Evolutionary conservation across 1,140 invertebrate species (phyloP).

Genomic region (Monochamus saltuarius): DNA sequence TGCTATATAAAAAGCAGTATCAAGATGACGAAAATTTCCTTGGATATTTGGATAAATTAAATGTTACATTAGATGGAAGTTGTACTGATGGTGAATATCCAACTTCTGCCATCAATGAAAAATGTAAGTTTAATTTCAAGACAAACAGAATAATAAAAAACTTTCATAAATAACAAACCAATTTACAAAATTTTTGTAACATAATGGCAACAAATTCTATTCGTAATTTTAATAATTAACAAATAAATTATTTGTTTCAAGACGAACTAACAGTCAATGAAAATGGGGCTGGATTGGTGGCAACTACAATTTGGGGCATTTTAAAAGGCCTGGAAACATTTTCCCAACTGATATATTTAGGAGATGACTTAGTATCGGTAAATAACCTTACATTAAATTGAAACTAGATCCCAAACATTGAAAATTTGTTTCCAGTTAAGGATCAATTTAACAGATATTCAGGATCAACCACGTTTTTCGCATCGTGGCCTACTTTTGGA

Average conservation of each 20-base stretch:
- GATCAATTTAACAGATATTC: constrained; percentile 59
- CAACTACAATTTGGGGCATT: constrained; percentile 71
- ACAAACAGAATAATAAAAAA: neutral
- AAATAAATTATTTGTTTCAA: constrained; percentile 38
- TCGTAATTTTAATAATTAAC: constrained; percentile 9
- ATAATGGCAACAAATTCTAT: no score
- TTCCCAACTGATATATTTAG: constrained; percentile 64
- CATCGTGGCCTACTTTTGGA: constrained; percentile 81
- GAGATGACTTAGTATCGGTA: constrained; percentile 53
- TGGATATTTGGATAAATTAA: constrained; percentile 53
- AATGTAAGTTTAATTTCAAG: constrained; percentile 58
- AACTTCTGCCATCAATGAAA: constrained; percentile 68
- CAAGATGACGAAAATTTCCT: constrained; percentile 40
- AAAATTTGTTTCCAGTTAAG: constrained; percentile 49
- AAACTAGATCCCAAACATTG: no score
- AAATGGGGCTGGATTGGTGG: constrained; percentile 37
- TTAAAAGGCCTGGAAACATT: constrained; percentile 79
- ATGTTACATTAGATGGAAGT: constrained; percentile 55
- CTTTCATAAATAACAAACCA: neutral
- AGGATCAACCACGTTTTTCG: constrained; percentile 71
- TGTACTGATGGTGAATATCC: constrained; percentile 62
- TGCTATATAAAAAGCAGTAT: constrained; percentile 33
- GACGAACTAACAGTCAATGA: constrained; percentile 48
- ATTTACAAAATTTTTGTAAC: neutral
- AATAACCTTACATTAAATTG: constrained; percentile 26